Base-by-base conservation (phyloP, 2,888 invertebrate genomes). In the Aphodius granarius region DNA sequence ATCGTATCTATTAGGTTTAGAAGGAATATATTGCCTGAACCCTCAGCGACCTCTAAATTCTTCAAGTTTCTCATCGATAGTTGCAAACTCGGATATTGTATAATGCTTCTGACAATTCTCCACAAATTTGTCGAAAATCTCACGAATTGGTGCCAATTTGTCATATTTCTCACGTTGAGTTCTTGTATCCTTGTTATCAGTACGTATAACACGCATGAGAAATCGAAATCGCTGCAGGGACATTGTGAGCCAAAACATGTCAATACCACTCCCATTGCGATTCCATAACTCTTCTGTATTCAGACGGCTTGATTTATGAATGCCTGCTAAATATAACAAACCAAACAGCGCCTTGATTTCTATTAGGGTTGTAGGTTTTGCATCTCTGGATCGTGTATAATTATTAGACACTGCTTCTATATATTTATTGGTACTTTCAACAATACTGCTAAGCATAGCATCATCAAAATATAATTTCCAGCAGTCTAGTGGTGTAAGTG, bases 1-100 rank as follows among this genome's bases (percentile, higher is more conserved):
- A 9, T 9, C 23, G 9, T 23, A 23, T 23, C 9, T 23, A 9
- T 23, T 23, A 5, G 23, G 23, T 23, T 23, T 23, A 23, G 80
- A 80, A 13, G 83, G 82, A 63, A 84, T 84, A 75, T 83, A 85
- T 77, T 83, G 81, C 21, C 80, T 72, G 79, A 83, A 82, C 17
- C 71, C 64, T 71, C 84, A 85, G 20, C 81, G 76, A 21, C 81
- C 72, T 72, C 72, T 72, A 17, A 17, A 15, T 65, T n/a, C 62
- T 43, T 72, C 72, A 2, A 66, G 17, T 19, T 18, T 66, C 18
- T 72, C 72, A 62, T 72, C 72, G 43, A 43, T 43, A 16, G 72
- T 72, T 6, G 63, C 62, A 23, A 62, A 23, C 6, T 16, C 16
- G n/a, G 62, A 43, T 5, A 72, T 13, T 16, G 13, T 72, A 43